Conservation (phyloP, 1,140 invertebrate genomes). For the Saccostrea echinata region DNA sequence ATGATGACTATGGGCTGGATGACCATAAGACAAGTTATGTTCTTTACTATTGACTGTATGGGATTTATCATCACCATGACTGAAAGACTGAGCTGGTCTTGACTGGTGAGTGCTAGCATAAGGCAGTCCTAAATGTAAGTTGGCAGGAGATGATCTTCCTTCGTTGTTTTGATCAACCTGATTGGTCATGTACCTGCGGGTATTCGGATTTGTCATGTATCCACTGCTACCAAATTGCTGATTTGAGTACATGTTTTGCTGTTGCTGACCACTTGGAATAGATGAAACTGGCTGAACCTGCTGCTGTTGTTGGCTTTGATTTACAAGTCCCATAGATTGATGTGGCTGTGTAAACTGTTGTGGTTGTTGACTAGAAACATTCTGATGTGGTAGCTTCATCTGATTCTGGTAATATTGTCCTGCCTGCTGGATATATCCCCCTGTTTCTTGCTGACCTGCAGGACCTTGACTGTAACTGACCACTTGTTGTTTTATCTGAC, state of each 20-base stretch:
- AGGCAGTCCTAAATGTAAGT: slow-evolving; percentile 1
- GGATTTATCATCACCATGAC: slow-evolving; percentile 1
- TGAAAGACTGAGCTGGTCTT: background rate
- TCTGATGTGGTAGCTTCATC: background rate
- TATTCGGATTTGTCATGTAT: background rate
- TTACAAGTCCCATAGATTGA: background rate
- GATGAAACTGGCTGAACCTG: background rate
- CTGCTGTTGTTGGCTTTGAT: slow-evolving; percentile 19
- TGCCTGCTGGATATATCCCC: background rate
- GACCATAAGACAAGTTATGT: background rate
- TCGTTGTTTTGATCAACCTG: background rate
- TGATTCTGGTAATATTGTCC: slow-evolving; percentile 31
- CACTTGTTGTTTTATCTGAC: background rate
- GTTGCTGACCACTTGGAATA: background rate
- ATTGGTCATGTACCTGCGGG: background rate
- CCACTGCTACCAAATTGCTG: background rate
- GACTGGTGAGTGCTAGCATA: slow-evolving; percentile 17
- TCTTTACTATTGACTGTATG: background rate
- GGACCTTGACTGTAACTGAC: background rate
- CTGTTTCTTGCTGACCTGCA: background rate
- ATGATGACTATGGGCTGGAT: background rate
- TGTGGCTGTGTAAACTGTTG: slow-evolving; percentile 7
- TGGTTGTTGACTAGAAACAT: background rate
- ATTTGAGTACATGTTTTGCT: background rate
- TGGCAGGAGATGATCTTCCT: background rate